Conservation (phyloP, 1,140 invertebrate genomes). For the Prorops nasuta region DNA sequence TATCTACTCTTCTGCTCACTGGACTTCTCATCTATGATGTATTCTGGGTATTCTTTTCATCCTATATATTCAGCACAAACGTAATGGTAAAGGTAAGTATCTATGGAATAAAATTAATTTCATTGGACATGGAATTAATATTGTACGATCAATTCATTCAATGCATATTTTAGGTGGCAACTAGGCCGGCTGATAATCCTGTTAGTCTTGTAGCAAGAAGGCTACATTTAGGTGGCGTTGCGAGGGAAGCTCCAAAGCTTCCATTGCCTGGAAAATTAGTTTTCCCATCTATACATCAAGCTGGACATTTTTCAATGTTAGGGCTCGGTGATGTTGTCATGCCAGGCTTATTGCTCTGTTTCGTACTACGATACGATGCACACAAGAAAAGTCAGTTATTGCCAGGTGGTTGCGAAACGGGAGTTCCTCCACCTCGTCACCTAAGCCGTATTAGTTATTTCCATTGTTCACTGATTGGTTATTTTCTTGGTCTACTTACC, state of each 20-base stretch:
- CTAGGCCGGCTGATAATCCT: conserved; percentile 92
- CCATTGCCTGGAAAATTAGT: conserved; percentile 95
- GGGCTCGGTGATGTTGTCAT: conserved; percentile 96
- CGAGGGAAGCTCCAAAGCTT: conserved; percentile 87
- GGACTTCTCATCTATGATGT: conserved; percentile 96
- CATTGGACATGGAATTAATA: conserved; percentile 3
- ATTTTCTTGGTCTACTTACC: conserved; percentile 94
- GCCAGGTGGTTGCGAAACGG: conserved; percentile 68
- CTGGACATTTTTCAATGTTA: conserved; percentile 95
- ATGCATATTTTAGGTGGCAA: conserved; percentile 74
- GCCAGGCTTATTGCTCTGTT: conserved; percentile 95
- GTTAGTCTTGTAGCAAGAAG: conserved; percentile 90
- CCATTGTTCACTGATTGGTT: conserved; percentile 96
- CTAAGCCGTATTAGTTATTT: conserved; percentile 80
- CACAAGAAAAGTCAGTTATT: conserved; percentile 89
- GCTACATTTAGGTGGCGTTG: conserved; percentile 83
- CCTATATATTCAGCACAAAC: conserved; percentile 97
- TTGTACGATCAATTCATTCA: conserved; percentile 13
- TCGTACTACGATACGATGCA: conserved; percentile 93
- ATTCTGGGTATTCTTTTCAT: conserved; percentile 98
- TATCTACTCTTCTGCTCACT: conserved; percentile 90
- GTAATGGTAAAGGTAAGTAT: conserved; percentile 91
- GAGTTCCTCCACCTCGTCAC: conserved; percentile 74
- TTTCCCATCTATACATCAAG: conserved; percentile 94
- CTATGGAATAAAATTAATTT: background rate